These are phyloP conservation scores for Polypedilum vanderplanki DNA, from an alignment of 1,140 invertebrate genomes.

Conservation along the genomic window DNA sequence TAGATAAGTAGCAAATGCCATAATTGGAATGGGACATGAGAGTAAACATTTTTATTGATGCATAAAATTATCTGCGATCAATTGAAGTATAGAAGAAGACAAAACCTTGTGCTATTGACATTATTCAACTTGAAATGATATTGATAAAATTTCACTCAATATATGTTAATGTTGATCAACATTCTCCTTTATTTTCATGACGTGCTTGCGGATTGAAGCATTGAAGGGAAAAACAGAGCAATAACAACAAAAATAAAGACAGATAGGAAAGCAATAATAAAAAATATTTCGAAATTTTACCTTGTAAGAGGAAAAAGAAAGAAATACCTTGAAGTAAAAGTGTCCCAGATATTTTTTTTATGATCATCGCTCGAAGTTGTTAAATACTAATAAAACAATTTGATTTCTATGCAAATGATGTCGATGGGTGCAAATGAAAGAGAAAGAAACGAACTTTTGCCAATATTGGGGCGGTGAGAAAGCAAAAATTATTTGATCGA, in stretches of 20 bases:
- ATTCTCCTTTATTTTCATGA: no score
- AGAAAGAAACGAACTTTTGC: background rate
- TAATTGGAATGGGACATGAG: conserved; percentile 14
- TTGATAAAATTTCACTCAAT: no score
- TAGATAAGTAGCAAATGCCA: background rate
- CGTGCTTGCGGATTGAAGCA: no score
- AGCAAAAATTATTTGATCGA: background rate
- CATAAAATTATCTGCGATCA: conserved; percentile 13
- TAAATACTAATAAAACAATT: conserved; percentile 16
- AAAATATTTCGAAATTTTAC: no score
- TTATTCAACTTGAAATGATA: no score
- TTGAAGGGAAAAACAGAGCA: no score
- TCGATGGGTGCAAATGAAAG: no score
- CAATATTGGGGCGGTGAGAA: background rate
- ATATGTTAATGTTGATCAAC: no score
- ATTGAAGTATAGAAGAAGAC: conserved; percentile 1
- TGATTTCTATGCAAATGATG: conserved; percentile 13
- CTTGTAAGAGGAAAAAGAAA: no score
- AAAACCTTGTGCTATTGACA: background rate
- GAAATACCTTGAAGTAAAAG: no score
- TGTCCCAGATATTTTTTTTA: background rate
- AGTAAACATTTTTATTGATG: conserved; percentile 4
- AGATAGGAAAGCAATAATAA: no score
- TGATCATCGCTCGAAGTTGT: conserved; percentile 4
- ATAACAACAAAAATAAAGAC: no score